These are phyloP conservation scores for Meleagris gallopavo DNA, from an alignment of 2,113 vertebrate genomes.

Conservation along the genomic window DNA sequence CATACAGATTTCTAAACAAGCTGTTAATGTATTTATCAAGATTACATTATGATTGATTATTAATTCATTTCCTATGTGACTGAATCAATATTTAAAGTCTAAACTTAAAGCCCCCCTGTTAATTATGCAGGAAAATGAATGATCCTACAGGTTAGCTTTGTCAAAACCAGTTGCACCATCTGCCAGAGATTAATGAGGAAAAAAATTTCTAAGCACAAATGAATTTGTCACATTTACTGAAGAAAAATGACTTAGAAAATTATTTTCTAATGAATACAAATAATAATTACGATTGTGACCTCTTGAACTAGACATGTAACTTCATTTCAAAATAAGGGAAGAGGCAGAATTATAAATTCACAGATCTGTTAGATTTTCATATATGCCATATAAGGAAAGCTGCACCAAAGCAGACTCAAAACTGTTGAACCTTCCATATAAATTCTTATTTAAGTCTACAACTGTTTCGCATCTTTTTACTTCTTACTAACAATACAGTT, in stretches of 20 bases:
- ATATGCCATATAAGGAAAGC: accelerated
- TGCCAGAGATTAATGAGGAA: constrained; percentile 53
- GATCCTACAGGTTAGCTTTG: constrained; percentile 30
- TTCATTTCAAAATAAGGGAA: not conserved
- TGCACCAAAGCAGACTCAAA: not conserved
- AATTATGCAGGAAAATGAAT: constrained; percentile 62
- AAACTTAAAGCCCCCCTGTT: not conserved
- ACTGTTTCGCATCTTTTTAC: not conserved
- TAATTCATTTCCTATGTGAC: constrained; percentile 39
- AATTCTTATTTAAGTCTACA: not conserved
- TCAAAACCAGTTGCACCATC: constrained; percentile 60
- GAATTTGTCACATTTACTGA: not conserved
- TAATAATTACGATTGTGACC: not conserved
- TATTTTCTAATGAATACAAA: constrained; percentile 21
- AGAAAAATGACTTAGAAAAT: constrained; percentile 26
- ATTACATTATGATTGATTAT: constrained; percentile 23
- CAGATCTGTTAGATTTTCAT: accelerated
- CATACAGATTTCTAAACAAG: constrained; percentile 13
- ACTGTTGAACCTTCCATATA: not conserved
- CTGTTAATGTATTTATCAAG: not conserved
- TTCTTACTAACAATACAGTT: not conserved
- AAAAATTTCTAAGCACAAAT: constrained; percentile 26
- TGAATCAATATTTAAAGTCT: constrained; percentile 52
- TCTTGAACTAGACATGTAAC: not conserved
- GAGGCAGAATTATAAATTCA: not conserved